phyloP scores from a whole-genome alignment of 2,113 vertebrate genomes.

The Catagonus wagneri region DNA sequence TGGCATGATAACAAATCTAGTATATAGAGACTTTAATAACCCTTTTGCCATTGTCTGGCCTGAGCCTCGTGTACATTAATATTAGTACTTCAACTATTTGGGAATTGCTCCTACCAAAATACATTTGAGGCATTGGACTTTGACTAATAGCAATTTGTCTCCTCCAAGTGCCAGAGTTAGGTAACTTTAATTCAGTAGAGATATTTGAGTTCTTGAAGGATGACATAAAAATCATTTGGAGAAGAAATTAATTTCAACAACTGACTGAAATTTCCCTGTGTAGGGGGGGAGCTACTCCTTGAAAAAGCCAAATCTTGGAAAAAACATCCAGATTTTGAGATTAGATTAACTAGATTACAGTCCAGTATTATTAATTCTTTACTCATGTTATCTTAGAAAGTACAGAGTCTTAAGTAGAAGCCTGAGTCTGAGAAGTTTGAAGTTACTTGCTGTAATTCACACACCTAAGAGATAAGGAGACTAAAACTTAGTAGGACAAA shows the following conservation, averaged over 20 bases:
- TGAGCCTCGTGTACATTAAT: background rate
- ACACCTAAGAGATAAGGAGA: background rate
- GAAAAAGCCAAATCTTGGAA: background rate
- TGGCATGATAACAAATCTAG: background rate
- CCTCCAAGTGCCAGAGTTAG: background rate
- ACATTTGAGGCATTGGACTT: background rate
- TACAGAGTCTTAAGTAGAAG: background rate
- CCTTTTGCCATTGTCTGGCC: background rate
- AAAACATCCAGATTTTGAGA: background rate
- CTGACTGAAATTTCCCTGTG: background rate
- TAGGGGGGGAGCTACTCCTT: background rate
- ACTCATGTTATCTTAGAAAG: background rate
- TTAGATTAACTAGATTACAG: background rate
- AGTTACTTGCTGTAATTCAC: background rate
- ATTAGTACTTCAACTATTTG: background rate
- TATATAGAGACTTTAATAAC: background rate
- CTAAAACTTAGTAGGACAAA: background rate
- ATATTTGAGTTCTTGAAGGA: background rate
- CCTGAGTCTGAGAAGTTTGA: background rate
- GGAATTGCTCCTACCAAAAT: background rate
- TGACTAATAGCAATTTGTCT: background rate
- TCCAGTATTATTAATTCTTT: background rate
- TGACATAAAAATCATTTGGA: background rate
- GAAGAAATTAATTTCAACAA: constrained; percentile 43
- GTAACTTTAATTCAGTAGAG: background rate